Conservation (phyloP, 2,888 invertebrate genomes). For the Syrista parreyssii region DNA sequence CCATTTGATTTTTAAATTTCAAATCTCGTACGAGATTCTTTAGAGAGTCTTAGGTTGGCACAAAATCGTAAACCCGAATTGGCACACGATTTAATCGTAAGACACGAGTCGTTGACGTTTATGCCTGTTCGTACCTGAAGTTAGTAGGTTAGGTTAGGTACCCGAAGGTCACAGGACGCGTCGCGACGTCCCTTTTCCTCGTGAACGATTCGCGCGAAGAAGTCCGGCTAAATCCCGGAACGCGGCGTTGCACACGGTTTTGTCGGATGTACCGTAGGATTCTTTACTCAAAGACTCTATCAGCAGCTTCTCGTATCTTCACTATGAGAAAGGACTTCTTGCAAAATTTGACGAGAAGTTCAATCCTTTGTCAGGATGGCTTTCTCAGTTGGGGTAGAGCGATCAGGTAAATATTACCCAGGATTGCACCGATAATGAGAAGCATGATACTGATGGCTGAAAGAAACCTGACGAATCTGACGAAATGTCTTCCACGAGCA, state of each 20-base stretch:
- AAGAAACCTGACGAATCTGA: conserved; percentile 58
- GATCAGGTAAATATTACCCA: conserved; percentile 62
- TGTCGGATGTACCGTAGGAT: not conserved
- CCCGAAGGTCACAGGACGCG: not conserved
- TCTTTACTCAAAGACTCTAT: conserved; percentile 57
- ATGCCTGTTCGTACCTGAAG: not conserved
- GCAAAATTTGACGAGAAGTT: conserved; percentile 60
- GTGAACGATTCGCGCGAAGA: not conserved
- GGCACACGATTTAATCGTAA: not conserved
- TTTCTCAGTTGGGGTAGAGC: conserved; percentile 58
- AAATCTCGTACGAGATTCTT: not conserved
- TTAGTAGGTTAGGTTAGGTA: not conserved
- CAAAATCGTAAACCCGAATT: not conserved
- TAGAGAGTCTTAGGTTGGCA: not conserved
- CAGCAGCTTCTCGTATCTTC: conserved; percentile 58
- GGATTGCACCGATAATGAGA: conserved; percentile 56
- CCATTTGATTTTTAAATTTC: not conserved
- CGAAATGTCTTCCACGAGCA: conserved; percentile 58
- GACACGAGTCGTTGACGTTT: not conserved
- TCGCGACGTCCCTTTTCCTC: not conserved
- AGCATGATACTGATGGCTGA: conserved; percentile 59
- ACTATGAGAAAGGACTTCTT: conserved; percentile 60
- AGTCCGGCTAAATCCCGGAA: not conserved
- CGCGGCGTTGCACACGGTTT: not conserved
- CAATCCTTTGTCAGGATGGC: conserved; percentile 62